Evolutionary conservation across 2,113 vertebrate species (phyloP), one percentile per base, ranked within the genome.

Genomic region (Calonectris borealis): DNA sequence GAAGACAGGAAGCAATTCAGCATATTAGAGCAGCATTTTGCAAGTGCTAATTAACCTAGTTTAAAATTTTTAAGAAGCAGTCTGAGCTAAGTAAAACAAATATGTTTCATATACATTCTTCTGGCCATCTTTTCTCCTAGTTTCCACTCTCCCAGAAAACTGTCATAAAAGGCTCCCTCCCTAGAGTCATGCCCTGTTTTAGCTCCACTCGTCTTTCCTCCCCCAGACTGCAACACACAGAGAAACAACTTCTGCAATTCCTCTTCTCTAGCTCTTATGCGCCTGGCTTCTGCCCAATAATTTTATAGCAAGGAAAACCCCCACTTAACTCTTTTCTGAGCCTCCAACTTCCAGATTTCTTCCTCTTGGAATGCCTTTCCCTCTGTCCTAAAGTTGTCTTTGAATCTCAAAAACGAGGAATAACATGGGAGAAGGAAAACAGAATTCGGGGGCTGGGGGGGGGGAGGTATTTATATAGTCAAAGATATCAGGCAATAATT

Each of bases 121-220:
- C 81, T 95, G 89, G 86, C 72, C 81, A 89, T 93, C 89, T 91
- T 95, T 95, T 94, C 81, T 89, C 60, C 57, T 71, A 58, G 57
- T 71, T 97, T 91, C 83, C 73, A 94, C 81, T 93, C 77, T 94
- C 89, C 44, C 73, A 84, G 84, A 94, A 94, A 95, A 73, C 94
- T 96, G 89, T 96, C 91, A 94, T 78, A 93, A 95, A 93, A 91
- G 89, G 64, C 69, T 96, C 86, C 38, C 70, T 94, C 84, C 91
- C 87, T 93, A 86, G 93, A 95, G 83, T 91, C 9, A 0, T 94
- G 95, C 89, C 93, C 91, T 96, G 93, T 61, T 93, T 95, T 91
- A 93, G 69, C 70, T 95, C 42, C 65, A 38, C 76, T 94, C 17
- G 2, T 95, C 88, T 89, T 89, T 75, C 91, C 81, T 96, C 81